These are phyloP conservation scores for Eublepharis macularius DNA, from an alignment of 2,113 vertebrate species.

Conservation along the genomic window DNA sequence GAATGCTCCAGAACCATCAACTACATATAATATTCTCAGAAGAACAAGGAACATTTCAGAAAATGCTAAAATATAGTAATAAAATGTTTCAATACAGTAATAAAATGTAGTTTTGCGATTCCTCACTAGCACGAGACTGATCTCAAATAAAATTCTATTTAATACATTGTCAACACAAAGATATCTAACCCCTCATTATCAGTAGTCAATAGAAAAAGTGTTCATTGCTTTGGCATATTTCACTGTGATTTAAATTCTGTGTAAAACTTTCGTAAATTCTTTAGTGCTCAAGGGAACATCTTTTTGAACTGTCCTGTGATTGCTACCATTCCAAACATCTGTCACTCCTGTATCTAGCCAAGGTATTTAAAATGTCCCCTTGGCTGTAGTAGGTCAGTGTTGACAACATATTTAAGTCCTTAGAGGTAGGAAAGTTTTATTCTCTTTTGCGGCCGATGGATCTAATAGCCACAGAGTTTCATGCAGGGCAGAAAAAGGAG, in stretches of 20 bases:
- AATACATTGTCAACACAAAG: constrained; percentile 20
- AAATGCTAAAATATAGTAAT: neutral
- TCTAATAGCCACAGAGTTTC: neutral
- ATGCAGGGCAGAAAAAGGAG: neutral
- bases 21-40: neutral
- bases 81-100: neutral
- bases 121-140: neutral
- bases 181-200: neutral
- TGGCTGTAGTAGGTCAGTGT: neutral
- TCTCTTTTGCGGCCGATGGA: neutral
- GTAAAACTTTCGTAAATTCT: constrained; percentile 7
- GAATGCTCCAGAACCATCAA: neutral
- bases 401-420: neutral
- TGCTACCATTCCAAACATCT: constrained; percentile 8
- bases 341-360: constrained; percentile 1
- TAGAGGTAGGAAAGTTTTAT: neutral
- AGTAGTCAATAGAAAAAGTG: neutral
- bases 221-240: constrained; percentile 1
- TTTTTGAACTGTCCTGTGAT: neutral
- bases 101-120: neutral
- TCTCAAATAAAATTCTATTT: constrained; percentile 23
- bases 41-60: neutral
- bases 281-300: neutral
- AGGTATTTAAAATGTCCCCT: constrained; percentile 16
- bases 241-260: constrained; percentile 26